These are phyloP conservation scores for Atherix ibis DNA, from an alignment of 2,888 invertebrate genomes.

Conservation along the genomic window DNA sequence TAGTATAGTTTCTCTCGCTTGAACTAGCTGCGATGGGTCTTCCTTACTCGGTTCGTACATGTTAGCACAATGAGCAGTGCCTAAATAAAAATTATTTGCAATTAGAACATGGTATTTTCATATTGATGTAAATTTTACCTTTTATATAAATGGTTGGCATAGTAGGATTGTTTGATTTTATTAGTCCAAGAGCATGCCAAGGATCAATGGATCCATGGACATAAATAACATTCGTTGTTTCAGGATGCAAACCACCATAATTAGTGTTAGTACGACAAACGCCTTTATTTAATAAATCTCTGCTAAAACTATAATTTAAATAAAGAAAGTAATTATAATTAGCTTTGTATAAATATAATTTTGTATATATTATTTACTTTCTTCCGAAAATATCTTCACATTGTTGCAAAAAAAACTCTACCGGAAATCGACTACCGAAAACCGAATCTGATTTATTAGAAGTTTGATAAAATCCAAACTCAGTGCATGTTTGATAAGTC, in stretches of 20 bases:
- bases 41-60: slow-evolving; percentile 63
- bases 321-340: background rate
- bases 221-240: slow-evolving; percentile 58
- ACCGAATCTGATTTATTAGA: slow-evolving; percentile 38
- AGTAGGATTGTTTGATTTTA: slow-evolving; percentile 34
- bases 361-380: slow-evolving; percentile 33
- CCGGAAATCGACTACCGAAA: slow-evolving; percentile 62
- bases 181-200: slow-evolving; percentile 70
- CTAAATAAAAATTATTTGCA: slow-evolving; percentile 35
- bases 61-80: slow-evolving; percentile 89
- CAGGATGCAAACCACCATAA: slow-evolving; percentile 60
- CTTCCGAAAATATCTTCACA: slow-evolving; percentile 71
- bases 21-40: slow-evolving; percentile 50
- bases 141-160: slow-evolving; percentile 59
- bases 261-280: slow-evolving; percentile 57
- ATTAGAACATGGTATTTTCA: no score
- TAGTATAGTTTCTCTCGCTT: slow-evolving; percentile 42
- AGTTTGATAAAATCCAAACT: slow-evolving; percentile 91
- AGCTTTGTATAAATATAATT: background rate
- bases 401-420: slow-evolving; percentile 63
- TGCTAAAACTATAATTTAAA: slow-evolving; percentile 37
- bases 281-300: slow-evolving; percentile 41
- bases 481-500: slow-evolving; percentile 91
- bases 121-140: slow-evolving; percentile 34
- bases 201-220: slow-evolving; percentile 83